Evolutionary conservation across 2,888 invertebrate species (phyloP).

Genomic region (Tigriopus californicus): DNA sequence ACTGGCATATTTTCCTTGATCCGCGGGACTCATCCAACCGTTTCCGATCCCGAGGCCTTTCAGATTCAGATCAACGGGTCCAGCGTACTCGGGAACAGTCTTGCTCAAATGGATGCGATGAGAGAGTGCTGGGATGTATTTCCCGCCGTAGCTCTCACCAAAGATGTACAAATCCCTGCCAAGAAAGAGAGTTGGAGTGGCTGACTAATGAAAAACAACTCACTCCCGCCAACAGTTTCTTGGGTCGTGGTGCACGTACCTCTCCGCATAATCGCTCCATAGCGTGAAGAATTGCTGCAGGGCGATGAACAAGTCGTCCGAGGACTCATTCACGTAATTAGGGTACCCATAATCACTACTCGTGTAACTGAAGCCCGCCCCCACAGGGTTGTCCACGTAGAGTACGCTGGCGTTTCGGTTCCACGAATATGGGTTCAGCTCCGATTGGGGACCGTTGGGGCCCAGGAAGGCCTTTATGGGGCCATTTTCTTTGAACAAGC

Average conservation of each 20-base stretch:
- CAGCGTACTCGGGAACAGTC: conserved; percentile 1
- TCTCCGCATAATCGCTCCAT: conserved; percentile 24
- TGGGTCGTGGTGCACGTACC: conserved; percentile 16
- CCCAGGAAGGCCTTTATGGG: conserved; percentile 23
- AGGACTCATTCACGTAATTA: background rate
- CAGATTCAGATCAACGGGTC: conserved; percentile 18
- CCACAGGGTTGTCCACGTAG: conserved; percentile 31
- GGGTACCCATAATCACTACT: conserved; percentile 17
- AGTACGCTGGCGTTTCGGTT: conserved; percentile 26
- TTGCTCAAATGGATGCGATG: conserved; percentile 19
- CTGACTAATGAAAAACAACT: background rate
- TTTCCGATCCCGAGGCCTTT: conserved; percentile 18
- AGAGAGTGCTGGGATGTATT: conserved; percentile 28
- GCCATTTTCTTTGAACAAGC: conserved; percentile 25
- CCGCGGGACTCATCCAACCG: conserved; percentile 7
- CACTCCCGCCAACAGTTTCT: background rate
- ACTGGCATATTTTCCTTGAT: conserved; percentile 4
- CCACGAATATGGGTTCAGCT: conserved; percentile 25
- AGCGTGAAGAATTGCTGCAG: conserved; percentile 27
- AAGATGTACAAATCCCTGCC: conserved; percentile 26
- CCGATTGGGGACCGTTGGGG: conserved; percentile 17
- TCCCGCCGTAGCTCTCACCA: conserved; percentile 26
- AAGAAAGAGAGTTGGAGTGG: background rate
- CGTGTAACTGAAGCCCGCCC: conserved; percentile 30
- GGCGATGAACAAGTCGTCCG: conserved; percentile 25